Conservation (phyloP, 2,113 vertebrate species). For the Paraplagusia blochii region DNA sequence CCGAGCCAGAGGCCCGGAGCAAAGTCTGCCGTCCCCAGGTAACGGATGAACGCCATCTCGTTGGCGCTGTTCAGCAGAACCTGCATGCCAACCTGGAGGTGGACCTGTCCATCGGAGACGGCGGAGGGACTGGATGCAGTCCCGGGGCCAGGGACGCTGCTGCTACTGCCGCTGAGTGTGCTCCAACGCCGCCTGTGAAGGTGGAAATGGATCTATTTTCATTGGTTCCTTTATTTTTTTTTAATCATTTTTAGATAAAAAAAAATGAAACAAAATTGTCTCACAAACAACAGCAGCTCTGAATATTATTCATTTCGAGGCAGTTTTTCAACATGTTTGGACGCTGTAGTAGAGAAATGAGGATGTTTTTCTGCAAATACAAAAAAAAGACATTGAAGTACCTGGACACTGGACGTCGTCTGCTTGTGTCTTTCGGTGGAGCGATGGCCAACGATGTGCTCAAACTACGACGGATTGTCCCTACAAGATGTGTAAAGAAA, state of each 20-base stretch:
- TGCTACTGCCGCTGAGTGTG: conserved; percentile 47
- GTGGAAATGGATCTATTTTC: conserved; percentile 73
- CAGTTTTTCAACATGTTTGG: too few species aligned
- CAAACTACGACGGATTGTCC: conserved; percentile 81
- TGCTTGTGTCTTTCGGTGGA: conserved; percentile 82
- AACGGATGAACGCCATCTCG: conserved; percentile 90
- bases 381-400: conserved; percentile 45
- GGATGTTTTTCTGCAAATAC: not conserved
- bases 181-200: conserved; percentile 83
- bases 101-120: conserved; percentile 63
- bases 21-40: conserved; percentile 88
- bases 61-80: conserved; percentile 91
- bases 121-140: conserved; percentile 31
- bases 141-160: conserved; percentile 11
- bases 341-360: too few species aligned
- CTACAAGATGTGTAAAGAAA: conserved; percentile 58
- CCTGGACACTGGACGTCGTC: conserved; percentile 83
- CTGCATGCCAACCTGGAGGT: conserved; percentile 87
- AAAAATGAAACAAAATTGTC: too few species aligned
- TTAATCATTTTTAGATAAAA: not conserved
- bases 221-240: not conserved
- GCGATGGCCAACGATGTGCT: conserved; percentile 86
- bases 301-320: conserved; percentile 46
- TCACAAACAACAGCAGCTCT: conserved; percentile 55
- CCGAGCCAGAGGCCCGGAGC: conserved; percentile 91